These are phyloP conservation scores for Lepidochitona cinerea DNA, from an alignment of 2,888 invertebrate species.

Conservation along the genomic window DNA sequence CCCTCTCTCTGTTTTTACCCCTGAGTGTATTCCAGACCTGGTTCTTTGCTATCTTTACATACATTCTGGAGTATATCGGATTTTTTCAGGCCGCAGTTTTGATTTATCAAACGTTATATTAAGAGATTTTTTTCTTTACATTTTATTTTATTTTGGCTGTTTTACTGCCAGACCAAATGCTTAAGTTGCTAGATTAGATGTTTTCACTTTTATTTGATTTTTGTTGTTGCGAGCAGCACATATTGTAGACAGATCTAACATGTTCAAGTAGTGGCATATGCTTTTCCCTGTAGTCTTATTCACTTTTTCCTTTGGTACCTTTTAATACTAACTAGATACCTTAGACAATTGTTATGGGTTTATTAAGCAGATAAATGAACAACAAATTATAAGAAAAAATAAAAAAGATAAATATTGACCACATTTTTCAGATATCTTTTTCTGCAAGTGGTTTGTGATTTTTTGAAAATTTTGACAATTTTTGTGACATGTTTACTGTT, in stretches of 20 bases:
- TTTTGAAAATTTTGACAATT: neutral
- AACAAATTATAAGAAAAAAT: no score
- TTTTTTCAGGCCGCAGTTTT: neutral
- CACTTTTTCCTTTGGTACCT: neutral
- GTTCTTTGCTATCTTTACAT: no score
- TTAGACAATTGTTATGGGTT: neutral
- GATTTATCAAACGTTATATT: neutral
- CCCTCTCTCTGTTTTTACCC: neutral
- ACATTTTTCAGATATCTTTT: neutral
- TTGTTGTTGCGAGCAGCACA: neutral
- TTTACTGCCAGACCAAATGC: constrained; percentile 1
- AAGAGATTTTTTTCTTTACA: neutral
- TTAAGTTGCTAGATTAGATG: neutral
- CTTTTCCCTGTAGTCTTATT: neutral
- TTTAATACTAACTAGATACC: neutral
- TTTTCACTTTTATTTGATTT: no score
- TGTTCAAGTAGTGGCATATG: neutral
- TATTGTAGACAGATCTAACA: neutral
- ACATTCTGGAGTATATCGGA: no score
- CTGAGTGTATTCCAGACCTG: no score
- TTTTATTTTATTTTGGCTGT: constrained; percentile 1
- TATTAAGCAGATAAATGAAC: neutral
- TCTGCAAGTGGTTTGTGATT: constrained; percentile 5
- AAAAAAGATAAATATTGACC: neutral
- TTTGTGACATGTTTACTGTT: neutral